Conservation (phyloP, 92 coral and sea anemone species). For the Porites evermanni region DNA sequence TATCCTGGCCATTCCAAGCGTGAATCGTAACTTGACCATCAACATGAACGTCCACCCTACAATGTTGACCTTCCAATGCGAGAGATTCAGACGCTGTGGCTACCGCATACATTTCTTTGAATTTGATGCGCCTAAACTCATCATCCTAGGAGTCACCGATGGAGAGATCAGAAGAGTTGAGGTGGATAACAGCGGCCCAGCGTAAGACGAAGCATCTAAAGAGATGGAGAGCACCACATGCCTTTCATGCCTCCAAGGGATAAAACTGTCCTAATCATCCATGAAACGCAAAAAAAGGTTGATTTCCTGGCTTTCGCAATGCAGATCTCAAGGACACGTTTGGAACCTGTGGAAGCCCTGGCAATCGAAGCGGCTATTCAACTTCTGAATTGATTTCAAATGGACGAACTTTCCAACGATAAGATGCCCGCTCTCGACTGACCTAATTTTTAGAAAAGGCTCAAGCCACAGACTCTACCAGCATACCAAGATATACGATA, state of each 20-base stretch:
- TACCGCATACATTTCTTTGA: slow-evolving; percentile 19
- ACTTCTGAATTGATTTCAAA: neutral
- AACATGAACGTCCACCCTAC: slow-evolving; percentile 14
- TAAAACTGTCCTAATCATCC: slow-evolving; percentile 14
- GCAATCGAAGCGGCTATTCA: neutral
- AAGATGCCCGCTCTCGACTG: neutral
- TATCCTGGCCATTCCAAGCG: neutral
- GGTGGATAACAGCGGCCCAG: slow-evolving; percentile 41
- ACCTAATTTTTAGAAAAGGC: neutral
- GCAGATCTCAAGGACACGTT: too few relatives aligned
- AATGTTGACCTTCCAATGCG: neutral
- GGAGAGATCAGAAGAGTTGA: slow-evolving; percentile 21
- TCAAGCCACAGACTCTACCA: slow-evolving; percentile 19
- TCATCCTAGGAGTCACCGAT: slow-evolving; percentile 46
- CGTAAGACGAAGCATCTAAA: slow-evolving; percentile 34
- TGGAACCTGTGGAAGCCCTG: neutral
- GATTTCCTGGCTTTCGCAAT: neutral
- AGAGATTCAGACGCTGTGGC: neutral
- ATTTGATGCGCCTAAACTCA: slow-evolving; percentile 27
- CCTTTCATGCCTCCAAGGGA: slow-evolving; percentile 30
- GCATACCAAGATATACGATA: slow-evolving; percentile 30
- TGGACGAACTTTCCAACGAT: neutral
- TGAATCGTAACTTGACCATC: slow-evolving; percentile 1
- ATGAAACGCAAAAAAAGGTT: slow-evolving; percentile 42
- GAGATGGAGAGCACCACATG: slow-evolving; percentile 38